phyloP scores from a whole-genome alignment of 92 coral and sea anemone genomes.

The Umimayanthus kanabou region DNA sequence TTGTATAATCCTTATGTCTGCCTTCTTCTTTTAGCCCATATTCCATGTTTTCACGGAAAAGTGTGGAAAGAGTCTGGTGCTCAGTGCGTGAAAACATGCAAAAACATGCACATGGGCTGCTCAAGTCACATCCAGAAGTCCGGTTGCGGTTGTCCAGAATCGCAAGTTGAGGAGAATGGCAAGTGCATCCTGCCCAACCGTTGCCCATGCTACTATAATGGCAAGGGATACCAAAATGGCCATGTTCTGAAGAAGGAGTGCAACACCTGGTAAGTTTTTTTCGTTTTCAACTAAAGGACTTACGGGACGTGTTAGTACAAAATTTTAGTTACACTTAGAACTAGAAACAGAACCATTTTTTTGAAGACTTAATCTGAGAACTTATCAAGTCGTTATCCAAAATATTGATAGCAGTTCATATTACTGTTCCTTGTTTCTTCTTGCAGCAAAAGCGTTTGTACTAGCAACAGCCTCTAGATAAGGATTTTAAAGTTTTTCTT shows the following conservation, averaged over 20 bases:
- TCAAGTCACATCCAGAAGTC: conserved; percentile 31
- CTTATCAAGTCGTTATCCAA: too few relatives aligned
- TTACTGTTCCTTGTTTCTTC: too few relatives aligned
- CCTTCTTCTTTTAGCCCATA: conserved; percentile 3
- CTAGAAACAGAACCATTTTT: too few relatives aligned
- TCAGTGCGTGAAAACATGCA: conserved; percentile 51
- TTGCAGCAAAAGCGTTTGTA: too few relatives aligned
- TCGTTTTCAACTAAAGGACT: background rate
- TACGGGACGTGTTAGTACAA: too few relatives aligned
- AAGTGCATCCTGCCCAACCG: conserved; percentile 37
- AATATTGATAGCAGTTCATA: too few relatives aligned
- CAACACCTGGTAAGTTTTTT: conserved; percentile 37
- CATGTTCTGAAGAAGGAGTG: conserved; percentile 34
- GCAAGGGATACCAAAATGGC: conserved; percentile 40
- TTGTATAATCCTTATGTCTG: too few relatives aligned
- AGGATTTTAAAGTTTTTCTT: too few relatives aligned
- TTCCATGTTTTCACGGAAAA: conserved; percentile 47
- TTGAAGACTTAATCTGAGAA: too few relatives aligned
- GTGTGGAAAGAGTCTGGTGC: conserved; percentile 48
- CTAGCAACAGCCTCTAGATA: too few relatives aligned
- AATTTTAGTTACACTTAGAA: too few relatives aligned
- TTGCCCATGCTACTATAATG: conserved; percentile 50
- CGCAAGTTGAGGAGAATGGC: conserved; percentile 43
- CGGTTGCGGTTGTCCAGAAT: conserved; percentile 44
- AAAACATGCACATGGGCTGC: conserved; percentile 46